Base-by-base conservation (phyloP, 2,888 invertebrate genomes). In the Alloplasta piceator region DNA sequence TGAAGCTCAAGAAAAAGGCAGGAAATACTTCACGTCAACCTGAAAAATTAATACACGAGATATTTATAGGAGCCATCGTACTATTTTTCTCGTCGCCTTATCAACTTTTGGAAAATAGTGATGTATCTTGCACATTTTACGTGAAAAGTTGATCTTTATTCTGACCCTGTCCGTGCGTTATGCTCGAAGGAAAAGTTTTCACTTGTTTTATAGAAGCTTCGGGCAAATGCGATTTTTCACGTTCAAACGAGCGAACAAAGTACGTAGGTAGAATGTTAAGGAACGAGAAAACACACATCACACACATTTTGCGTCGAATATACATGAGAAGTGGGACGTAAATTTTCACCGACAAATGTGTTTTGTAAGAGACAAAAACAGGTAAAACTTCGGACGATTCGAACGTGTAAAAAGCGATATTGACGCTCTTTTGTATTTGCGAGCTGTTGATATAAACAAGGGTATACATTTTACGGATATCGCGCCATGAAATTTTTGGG, bases 271-370 rank as follows among this genome's bases (percentile, higher is more conserved):
- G 10, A 64, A 14, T 43, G 26, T 36, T 5, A 50, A 64, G 36
- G 52, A 55, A 61, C 66, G 55, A 39, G 66, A 39, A 56, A 72
- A 64, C n/a, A 64, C 52, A 41, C 66, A 55, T 48, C 26, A 3
- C 1, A 26, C 26, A 26, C 3, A 26, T 26, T 26, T 74, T 58
- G 58, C 60, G 58, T 52, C 55, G 56, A 75, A 79, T 79, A 60
- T 79, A 75, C 36, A 48, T 67, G 56, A 55, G 77, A 80, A 80
- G 66, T 72, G 55, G 76, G 41, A 75, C 60, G 67, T 55, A 38
- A 26, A 66, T 72, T 66, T 78, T 41, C 26, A 50, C 26, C 14
- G 7, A 14, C 6, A 46, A 63, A 39, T 26, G 39, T 60, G 38
- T 10, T 39, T 39, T n/a, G 1, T 26, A 26, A 26, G 26, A 26